Evolutionary conservation across 2,888 invertebrate genomes (phyloP).

Genomic region (Glaucopsyche alexis): DNA sequence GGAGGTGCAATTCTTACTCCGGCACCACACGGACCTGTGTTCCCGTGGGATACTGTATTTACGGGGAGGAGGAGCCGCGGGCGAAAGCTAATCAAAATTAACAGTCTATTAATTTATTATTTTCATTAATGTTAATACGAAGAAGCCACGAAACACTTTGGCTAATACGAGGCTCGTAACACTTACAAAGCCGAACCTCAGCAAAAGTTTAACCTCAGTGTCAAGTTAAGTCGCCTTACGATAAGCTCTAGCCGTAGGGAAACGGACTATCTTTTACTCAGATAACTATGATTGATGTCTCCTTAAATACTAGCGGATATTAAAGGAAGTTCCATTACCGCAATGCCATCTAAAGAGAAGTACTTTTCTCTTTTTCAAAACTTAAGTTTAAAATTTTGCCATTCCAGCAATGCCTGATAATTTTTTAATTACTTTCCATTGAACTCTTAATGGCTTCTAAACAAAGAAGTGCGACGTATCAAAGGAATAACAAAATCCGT

Average conservation of each 20-base stretch:
- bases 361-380: neutral
- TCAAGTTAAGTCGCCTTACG: neutral
- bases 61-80: no score
- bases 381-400: neutral
- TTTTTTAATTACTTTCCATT: neutral
- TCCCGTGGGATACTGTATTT: no score
- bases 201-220: neutral
- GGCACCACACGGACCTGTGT: no score
- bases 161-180: neutral
- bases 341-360: neutral
- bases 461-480: neutral
- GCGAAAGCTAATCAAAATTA: no score
- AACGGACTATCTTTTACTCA: neutral
- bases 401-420: neutral
- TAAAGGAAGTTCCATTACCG: neutral
- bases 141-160: neutral
- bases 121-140: neutral
- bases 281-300: constrained; percentile 5
- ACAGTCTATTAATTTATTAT: no score
- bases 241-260: neutral
- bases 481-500: neutral
- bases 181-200: neutral
- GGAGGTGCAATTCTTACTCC: no score
- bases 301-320: neutral
- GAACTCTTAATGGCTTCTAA: neutral